Conservation (phyloP, 2,113 vertebrate genomes). For the Accipiter virgatus region DNA sequence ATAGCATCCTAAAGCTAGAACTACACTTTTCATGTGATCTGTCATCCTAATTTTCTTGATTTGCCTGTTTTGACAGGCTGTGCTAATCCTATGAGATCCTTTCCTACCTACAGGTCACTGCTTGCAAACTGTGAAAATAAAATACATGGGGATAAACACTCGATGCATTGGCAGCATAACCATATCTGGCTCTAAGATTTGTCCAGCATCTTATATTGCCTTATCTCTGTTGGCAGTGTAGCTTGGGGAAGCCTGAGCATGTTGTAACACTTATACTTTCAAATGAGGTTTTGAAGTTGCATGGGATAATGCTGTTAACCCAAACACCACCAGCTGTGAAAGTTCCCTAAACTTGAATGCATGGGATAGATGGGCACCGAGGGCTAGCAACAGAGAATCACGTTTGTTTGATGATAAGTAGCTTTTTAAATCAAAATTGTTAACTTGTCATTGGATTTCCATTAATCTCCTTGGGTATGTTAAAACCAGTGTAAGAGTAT, state of each 20-base stretch:
- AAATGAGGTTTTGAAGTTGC: background rate
- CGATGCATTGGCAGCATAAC: accelerated
- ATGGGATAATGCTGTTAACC: background rate
- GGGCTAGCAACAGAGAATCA: background rate
- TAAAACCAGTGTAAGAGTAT: background rate
- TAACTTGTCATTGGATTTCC: background rate
- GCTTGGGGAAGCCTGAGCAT: background rate
- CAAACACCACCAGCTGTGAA: background rate
- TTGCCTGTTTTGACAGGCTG: background rate
- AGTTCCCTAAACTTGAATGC: background rate
- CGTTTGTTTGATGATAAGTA: no score
- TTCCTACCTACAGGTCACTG: background rate
- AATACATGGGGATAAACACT: background rate
- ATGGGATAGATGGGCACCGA: accelerated
- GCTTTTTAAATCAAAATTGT: background rate
- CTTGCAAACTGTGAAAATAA: background rate
- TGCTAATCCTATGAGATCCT: background rate
- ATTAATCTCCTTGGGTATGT: background rate
- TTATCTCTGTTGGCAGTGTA: accelerated
- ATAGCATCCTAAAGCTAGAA: background rate
- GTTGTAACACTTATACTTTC: accelerated
- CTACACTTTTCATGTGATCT: accelerated
- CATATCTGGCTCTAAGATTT: background rate
- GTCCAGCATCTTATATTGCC: background rate
- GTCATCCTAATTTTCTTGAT: background rate